These are phyloP conservation scores for Ispidina picta DNA, from an alignment of 2,797 vertebrate species.

Conservation along the genomic window DNA sequence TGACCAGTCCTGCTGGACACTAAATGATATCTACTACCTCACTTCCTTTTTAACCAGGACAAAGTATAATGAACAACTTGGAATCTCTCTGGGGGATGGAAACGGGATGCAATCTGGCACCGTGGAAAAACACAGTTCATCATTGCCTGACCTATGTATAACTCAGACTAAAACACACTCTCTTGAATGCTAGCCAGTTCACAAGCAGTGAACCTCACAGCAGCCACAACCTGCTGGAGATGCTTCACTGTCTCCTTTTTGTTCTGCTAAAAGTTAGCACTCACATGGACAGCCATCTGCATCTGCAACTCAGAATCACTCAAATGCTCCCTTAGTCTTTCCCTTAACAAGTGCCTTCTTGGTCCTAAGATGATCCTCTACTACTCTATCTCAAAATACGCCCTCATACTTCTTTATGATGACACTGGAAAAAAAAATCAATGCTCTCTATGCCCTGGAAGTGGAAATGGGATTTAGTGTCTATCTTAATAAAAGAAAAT, in stretches of 20 bases:
- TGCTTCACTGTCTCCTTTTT: constrained; percentile 52
- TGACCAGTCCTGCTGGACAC: not conserved
- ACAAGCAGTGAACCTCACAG: constrained; percentile 47
- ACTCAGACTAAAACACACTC: constrained; percentile 15
- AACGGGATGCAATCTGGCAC: constrained; percentile 42
- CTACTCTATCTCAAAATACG: not conserved
- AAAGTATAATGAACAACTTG: constrained; percentile 41
- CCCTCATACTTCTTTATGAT: constrained; percentile 37
- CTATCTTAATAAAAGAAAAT: constrained; percentile 58
- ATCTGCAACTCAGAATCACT: constrained; percentile 31
- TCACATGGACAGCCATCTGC: constrained; percentile 39
- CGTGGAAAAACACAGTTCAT: constrained; percentile 5
- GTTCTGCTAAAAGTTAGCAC: constrained; percentile 34
- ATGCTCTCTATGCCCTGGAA: constrained; percentile 24
- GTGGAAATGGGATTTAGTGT: constrained; percentile 40
- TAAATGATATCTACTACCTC: constrained; percentile 2
- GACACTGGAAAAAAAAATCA: constrained; percentile 34
- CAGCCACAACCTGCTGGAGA: constrained; percentile 45
- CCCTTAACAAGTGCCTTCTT: not conserved
- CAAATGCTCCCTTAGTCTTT: constrained; percentile 28
- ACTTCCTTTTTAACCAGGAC: constrained; percentile 15
- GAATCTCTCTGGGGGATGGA: constrained; percentile 1
- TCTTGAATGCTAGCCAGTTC: constrained; percentile 20
- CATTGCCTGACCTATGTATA: constrained; percentile 14
- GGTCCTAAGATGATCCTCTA: not conserved